Evolutionary conservation across 2,113 vertebrate genomes (phyloP).

Genomic region (Forbesichthys papilliferus): DNA sequence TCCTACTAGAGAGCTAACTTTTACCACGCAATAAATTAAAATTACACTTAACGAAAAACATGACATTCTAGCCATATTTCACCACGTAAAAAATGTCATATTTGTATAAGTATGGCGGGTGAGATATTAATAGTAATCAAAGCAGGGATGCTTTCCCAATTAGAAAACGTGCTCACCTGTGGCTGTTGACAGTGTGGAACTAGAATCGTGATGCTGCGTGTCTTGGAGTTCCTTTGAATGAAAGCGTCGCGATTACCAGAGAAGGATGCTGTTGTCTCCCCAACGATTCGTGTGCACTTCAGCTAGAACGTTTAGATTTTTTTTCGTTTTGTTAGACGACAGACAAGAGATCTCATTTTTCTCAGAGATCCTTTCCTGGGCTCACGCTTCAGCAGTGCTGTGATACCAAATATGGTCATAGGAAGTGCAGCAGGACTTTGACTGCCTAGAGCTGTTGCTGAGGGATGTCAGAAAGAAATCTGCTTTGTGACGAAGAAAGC

Average conservation of each 20-base stretch:
- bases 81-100: too few relatives aligned
- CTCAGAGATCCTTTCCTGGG: slow-evolving; percentile 55
- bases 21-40: too few relatives aligned
- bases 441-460: slow-evolving; percentile 70
- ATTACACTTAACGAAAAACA: too few relatives aligned
- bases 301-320: slow-evolving; percentile 47
- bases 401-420: slow-evolving; percentile 75
- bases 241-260: slow-evolving; percentile 28
- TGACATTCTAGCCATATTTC: too few relatives aligned
- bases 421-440: slow-evolving; percentile 68
- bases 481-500: slow-evolving; percentile 16
- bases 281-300: slow-evolving; percentile 34
- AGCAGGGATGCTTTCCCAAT: background rate
- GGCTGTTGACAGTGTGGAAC: slow-evolving; percentile 62
- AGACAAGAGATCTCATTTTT: slow-evolving; percentile 67
- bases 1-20: too few relatives aligned
- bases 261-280: slow-evolving; percentile 33
- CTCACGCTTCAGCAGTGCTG: slow-evolving; percentile 52
- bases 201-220: slow-evolving; percentile 54
- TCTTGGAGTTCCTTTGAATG: slow-evolving; percentile 61
- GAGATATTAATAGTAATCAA: background rate
- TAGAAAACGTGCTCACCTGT: slow-evolving; percentile 68
- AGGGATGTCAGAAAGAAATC: slow-evolving; percentile 68
- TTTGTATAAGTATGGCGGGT: too few relatives aligned
- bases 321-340: slow-evolving; percentile 60